A percentile compares a stretch with the other conserved stretches of the same genome.
phyloP scores from a whole-genome alignment of 1,140 invertebrate genomes.

The Hyles vespertilio region DNA sequence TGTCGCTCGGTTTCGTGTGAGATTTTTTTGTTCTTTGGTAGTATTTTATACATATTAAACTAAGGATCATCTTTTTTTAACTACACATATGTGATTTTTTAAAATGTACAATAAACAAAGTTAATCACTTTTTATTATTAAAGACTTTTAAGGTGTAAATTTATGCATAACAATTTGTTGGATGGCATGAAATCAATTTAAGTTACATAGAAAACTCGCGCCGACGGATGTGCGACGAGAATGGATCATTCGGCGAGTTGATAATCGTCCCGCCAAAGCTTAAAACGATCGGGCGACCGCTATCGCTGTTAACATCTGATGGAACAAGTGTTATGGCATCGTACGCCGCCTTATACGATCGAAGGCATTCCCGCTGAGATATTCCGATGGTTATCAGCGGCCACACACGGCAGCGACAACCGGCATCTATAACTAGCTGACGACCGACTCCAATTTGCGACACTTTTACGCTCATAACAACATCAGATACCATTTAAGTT shows the following conservation, averaged over 20 bases:
- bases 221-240: constrained; percentile 6
- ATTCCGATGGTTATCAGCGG: constrained; percentile 52
- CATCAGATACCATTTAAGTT: constrained; percentile 39
- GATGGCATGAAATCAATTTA: constrained; percentile 4
- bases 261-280: constrained; percentile 44
- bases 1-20: constrained; percentile 6
- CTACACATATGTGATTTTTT: too few species aligned
- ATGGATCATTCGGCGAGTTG: constrained; percentile 32
- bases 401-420: constrained; percentile 44
- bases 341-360: constrained; percentile 45
- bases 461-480: constrained; percentile 40
- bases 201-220: background rate
- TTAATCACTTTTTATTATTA: too few species aligned
- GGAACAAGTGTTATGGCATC: constrained; percentile 62
- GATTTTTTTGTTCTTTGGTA: too few species aligned
- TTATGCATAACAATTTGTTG: too few species aligned
- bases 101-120: too few species aligned
- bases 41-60: too few species aligned
- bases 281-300: constrained; percentile 25
- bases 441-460: constrained; percentile 41
- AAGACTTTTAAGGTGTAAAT: too few species aligned
- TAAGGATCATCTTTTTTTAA: too few species aligned
- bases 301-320: constrained; percentile 47
- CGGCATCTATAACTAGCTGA: constrained; percentile 41
- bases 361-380: constrained; percentile 38